phyloP scores from a whole-genome alignment of 92 coral and sea anemone genomes.

The Metridium senile region DNA sequence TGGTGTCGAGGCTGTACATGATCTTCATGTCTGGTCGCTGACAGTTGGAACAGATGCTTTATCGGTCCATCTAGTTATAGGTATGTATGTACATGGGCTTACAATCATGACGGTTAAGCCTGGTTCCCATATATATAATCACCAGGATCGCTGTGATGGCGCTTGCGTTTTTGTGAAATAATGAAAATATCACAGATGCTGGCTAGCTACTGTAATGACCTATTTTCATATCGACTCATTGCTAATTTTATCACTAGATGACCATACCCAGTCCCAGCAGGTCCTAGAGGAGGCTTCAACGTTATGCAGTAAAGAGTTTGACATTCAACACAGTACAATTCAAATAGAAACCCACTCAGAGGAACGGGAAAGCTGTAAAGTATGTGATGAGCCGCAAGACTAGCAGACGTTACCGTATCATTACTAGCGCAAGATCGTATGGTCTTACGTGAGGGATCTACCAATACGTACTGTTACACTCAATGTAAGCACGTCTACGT shows the following conservation, averaged over 20 bases:
- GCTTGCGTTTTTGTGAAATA: not conserved
- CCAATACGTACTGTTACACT: too few relatives aligned
- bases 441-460: not conserved
- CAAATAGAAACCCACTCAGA: slow-evolving; percentile 78
- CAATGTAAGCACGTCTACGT: too few relatives aligned
- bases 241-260: slow-evolving; percentile 40
- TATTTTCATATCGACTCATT: not conserved
- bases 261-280: slow-evolving; percentile 47
- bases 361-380: slow-evolving; percentile 53
- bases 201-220: not conserved
- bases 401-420: not conserved
- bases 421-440: not conserved
- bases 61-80: slow-evolving; percentile 91
- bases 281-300: slow-evolving; percentile 66
- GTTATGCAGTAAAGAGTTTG: slow-evolving; percentile 65
- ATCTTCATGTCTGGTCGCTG: slow-evolving; percentile 96
- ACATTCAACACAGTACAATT: slow-evolving; percentile 81
- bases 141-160: too few relatives aligned
- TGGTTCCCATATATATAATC: too few relatives aligned
- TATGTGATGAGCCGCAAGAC: slow-evolving; percentile 51
- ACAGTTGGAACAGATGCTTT: slow-evolving; percentile 92
- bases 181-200: too few relatives aligned
- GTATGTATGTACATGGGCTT: slow-evolving; percentile 47
- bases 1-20: slow-evolving; percentile 92
- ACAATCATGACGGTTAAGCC: too few relatives aligned